phyloP scores from a whole-genome alignment of 2,113 vertebrate genomes.

The Pelusios castaneus region DNA sequence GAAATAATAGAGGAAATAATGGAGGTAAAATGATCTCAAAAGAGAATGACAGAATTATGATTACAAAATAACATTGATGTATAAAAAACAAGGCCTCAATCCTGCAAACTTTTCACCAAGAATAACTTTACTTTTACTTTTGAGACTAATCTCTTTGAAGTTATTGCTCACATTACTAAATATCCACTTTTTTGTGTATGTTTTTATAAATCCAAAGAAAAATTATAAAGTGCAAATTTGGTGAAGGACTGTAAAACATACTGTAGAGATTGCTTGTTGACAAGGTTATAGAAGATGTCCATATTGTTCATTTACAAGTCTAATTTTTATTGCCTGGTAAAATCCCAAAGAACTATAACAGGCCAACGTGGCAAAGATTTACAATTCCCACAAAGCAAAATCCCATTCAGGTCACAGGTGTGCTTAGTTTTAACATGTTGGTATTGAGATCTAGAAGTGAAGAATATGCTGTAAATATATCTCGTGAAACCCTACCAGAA shows the following conservation, averaged over 20 bases:
- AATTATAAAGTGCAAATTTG: not conserved
- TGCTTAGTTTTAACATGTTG: not conserved
- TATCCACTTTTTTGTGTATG: not conserved
- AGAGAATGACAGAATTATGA: not conserved
- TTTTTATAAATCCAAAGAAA: not conserved
- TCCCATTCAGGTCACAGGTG: not conserved
- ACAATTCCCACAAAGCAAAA: not conserved
- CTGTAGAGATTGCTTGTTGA: not conserved
- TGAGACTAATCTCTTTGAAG: not conserved
- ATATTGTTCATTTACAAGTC: not conserved
- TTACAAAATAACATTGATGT: not conserved
- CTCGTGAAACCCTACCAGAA: not conserved
- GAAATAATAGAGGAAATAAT: not conserved
- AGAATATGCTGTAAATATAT: not conserved
- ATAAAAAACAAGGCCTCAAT: not conserved
- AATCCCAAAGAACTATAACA: not conserved
- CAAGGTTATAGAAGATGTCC: not conserved
- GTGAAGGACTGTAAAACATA: not conserved
- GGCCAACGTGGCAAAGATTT: fast-evolving
- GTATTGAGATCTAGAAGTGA: not conserved
- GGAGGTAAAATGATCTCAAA: not conserved
- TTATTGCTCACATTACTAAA: not conserved
- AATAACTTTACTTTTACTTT: not conserved
- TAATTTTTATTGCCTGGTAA: not conserved
- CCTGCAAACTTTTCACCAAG: not conserved